Percentiles rank a stretch among this genome's conserved stretches.
Evolutionary conservation across 2,797 vertebrate species (phyloP).

Genomic region (Selene dorsalis): DNA sequence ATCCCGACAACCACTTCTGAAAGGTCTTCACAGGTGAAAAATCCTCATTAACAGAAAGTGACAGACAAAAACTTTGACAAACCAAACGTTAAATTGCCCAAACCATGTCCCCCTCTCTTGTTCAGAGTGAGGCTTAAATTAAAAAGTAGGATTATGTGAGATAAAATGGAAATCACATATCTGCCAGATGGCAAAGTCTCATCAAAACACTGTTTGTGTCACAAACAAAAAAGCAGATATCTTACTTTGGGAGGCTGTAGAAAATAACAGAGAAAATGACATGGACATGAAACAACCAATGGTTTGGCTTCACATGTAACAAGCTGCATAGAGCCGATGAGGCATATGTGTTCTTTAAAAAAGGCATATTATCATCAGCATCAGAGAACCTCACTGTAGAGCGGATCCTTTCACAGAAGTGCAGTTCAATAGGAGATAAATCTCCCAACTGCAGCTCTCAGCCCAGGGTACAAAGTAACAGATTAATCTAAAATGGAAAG

Average conservation of each 20-base stretch:
- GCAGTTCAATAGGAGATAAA: constrained; percentile 19
- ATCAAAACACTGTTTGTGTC: constrained; percentile 46
- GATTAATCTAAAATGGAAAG: constrained; percentile 26
- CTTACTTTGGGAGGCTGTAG: constrained; percentile 27
- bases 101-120: constrained; percentile 10
- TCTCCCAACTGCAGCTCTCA: constrained; percentile 1
- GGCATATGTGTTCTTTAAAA: not conserved
- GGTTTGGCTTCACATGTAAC: not conserved
- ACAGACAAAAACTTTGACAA: constrained; percentile 37
- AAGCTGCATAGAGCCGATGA: not conserved
- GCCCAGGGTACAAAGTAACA: not conserved
- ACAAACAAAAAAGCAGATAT: constrained; percentile 47
- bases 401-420: constrained; percentile 7
- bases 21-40: constrained; percentile 26
- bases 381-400: not conserved
- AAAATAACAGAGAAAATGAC: constrained; percentile 26
- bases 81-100: constrained; percentile 28
- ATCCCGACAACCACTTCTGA: constrained; percentile 9
- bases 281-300: constrained; percentile 22
- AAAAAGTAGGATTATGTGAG: constrained; percentile 60
- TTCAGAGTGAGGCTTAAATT: constrained; percentile 44
- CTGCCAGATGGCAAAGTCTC: constrained; percentile 63
- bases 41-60: constrained; percentile 33
- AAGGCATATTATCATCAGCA: constrained; percentile 5
- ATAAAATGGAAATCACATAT: constrained; percentile 57